Evolutionary conservation across 2,797 vertebrate species (phyloP).

Genomic region (Karalla daura): DNA sequence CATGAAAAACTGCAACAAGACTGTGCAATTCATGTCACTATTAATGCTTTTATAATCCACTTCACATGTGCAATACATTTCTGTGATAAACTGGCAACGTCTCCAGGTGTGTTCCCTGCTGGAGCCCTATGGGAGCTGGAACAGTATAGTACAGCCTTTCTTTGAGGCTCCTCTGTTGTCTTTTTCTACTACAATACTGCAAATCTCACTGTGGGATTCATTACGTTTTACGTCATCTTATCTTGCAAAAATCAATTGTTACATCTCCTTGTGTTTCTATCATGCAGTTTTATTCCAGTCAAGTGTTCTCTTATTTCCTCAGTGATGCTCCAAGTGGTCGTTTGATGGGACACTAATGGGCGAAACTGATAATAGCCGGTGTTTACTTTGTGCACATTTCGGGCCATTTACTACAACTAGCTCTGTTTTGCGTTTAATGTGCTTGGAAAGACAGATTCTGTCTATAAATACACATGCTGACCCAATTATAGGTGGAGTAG

Average conservation of each 20-base stretch:
- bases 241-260: too few relatives aligned
- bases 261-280: constrained; percentile 5
- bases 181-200: too few relatives aligned
- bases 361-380: constrained; percentile 50
- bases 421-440: constrained; percentile 49
- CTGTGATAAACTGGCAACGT: too few relatives aligned
- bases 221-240: too few relatives aligned
- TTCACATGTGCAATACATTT: too few relatives aligned
- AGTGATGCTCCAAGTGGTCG: constrained; percentile 24
- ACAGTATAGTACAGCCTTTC: too few relatives aligned
- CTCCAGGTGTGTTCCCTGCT: too few relatives aligned
- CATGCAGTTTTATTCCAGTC: constrained; percentile 10
- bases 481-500: constrained; percentile 77
- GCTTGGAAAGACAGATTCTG: constrained; percentile 54
- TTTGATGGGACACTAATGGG: constrained; percentile 48
- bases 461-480: constrained; percentile 78
- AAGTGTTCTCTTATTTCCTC: constrained; percentile 16
- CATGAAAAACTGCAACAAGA: not conserved
- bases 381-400: constrained; percentile 51
- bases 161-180: too few relatives aligned
- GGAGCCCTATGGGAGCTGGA: too few relatives aligned
- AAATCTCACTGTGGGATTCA: too few relatives aligned
- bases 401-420: constrained; percentile 49
- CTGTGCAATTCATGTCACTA: too few relatives aligned
- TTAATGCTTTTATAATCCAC: too few relatives aligned